A percentile compares a stretch with the other conserved stretches of the same genome.
Conservation (phyloP, 2,888 invertebrate genomes). For the Syrphus vitripennis region DNA sequence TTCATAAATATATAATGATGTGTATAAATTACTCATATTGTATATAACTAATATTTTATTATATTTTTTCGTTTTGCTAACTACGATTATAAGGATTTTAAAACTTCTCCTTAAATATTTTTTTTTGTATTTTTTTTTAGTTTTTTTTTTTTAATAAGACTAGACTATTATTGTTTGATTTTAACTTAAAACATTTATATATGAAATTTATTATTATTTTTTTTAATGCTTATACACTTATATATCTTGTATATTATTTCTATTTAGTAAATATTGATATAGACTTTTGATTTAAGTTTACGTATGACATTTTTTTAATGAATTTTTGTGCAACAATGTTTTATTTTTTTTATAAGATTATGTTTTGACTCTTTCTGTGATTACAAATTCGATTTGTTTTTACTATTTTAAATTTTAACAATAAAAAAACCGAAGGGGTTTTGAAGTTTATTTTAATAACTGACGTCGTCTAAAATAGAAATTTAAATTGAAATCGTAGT, state of each 20-base stretch:
- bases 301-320: neutral
- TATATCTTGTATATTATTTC: conserved; percentile 8
- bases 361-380: neutral
- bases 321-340: neutral
- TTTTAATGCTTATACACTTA: neutral
- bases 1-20: conserved; percentile 24
- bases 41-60: conserved; percentile 54
- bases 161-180: conserved; percentile 54
- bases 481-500: too few species aligned
- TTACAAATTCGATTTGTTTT: neutral
- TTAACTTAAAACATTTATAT: conserved; percentile 3
- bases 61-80: conserved; percentile 34
- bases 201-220: neutral
- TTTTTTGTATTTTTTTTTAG: neutral
- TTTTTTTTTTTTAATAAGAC: neutral
- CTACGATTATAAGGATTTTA: conserved; percentile 44
- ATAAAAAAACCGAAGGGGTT: too few species aligned
- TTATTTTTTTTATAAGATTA: neutral
- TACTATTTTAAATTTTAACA: too few species aligned
- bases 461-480: too few species aligned
- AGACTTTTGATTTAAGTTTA: conserved; percentile 32
- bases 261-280: conserved; percentile 14
- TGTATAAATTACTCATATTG: conserved; percentile 29
- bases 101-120: conserved; percentile 7
- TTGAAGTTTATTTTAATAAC: too few species aligned